These are phyloP conservation scores for Otolemur garnettii DNA, from an alignment of 2,113 vertebrate species.

Conservation along the genomic window DNA sequence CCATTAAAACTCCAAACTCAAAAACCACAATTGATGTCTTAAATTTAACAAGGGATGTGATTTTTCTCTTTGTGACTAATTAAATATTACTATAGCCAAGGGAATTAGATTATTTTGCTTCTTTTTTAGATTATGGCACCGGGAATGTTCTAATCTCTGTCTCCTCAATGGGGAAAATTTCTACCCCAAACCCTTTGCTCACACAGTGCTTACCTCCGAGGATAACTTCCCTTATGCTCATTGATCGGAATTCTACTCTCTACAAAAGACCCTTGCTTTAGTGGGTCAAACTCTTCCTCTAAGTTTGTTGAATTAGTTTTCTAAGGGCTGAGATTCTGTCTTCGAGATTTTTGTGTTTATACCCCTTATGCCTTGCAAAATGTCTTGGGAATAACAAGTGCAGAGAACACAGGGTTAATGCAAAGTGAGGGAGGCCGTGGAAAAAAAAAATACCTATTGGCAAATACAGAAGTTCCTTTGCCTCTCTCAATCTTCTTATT, in stretches of 20 bases:
- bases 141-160: not conserved
- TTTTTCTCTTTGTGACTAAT: slow-evolving; percentile 37
- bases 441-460: not conserved
- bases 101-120: slow-evolving; percentile 4
- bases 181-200: not conserved
- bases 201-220: not conserved
- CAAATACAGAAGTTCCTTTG: not conserved
- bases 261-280: not conserved
- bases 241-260: not conserved
- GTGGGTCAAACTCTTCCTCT: not conserved
- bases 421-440: not conserved
- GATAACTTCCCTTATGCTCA: not conserved
- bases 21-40: not conserved
- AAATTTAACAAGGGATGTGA: slow-evolving; percentile 30
- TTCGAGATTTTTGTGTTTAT: slow-evolving; percentile 26
- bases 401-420: not conserved
- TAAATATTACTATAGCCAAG: slow-evolving; percentile 31
- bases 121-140: slow-evolving; percentile 28
- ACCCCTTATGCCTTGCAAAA: not conserved
- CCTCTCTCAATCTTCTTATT: not conserved
- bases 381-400: not conserved
- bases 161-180: not conserved
- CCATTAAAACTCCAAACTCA: not conserved
- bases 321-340: not conserved
- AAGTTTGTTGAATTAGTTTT: not conserved